Base-by-base conservation (phyloP, 1,140 invertebrate genomes). In the Halyomorpha halys region DNA sequence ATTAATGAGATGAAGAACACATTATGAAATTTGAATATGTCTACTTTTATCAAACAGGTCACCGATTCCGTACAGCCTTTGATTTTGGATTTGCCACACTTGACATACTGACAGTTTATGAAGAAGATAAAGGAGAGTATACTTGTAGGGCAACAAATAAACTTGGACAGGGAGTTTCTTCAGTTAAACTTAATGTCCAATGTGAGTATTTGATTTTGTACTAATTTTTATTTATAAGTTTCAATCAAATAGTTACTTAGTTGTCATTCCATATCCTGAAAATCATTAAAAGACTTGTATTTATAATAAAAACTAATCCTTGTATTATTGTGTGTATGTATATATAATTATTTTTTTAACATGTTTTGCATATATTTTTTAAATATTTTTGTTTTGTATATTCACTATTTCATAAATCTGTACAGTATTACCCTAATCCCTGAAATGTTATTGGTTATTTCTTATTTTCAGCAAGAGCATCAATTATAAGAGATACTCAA, bases 11-110 rank as follows among this genome's bases (percentile, higher is more conserved):
- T n/a, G n/a, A n/a, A n/a, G n/a, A n/a, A n/a, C n/a, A n/a, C n/a
- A n/a, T n/a, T n/a, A n/a, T n/a, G n/a, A n/a, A n/a, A n/a, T n/a
- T n/a, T n/a, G n/a, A n/a, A n/a, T n/a, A n/a, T n/a, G n/a, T n/a
- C n/a, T n/a, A n/a, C n/a, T n/a, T n/a, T n/a, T n/a, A n/a, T n/a
- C n/a, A n/a, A n/a, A 21, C 72, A 70, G 91, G 93, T 59, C 90
- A 94, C 74, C 83, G 93, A 68, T 96, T 93, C 78, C 85, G 91
- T 69, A 94, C 91, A 61, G 85, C 88, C 11, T 92, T 90, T 72
- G 94, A 98, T 74, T 98, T 98, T 77, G 94, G 94, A 39, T 96
- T 95, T 76, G 91, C 94, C 49, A 87, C 93, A 67, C 77, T 98
- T 49, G 94, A 97, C 74, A 88, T 98, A 34, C 78, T 95, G 19